phyloP scores from a whole-genome alignment of 2,888 invertebrate genomes.

The Andrena flavipes region DNA sequence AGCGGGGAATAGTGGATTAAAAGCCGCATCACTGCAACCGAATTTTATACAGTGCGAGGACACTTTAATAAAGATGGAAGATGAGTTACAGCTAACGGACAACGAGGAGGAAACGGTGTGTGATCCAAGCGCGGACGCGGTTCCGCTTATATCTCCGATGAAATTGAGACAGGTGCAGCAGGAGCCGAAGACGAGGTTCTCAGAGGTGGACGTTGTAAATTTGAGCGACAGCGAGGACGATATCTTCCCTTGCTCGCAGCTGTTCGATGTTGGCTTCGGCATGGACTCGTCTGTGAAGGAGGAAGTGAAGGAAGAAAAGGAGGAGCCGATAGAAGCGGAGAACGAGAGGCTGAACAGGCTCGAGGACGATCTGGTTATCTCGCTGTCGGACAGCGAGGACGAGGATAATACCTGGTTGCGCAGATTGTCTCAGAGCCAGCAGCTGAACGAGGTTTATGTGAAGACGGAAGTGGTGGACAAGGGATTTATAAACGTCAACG shows the following conservation, averaged over 20 bases:
- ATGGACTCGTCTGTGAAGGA: constrained; percentile 53
- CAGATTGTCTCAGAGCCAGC: constrained; percentile 72
- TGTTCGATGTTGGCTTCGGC: constrained; percentile 84
- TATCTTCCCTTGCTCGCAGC: constrained; percentile 86
- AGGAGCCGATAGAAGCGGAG: constrained; percentile 52
- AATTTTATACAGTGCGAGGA: constrained; percentile 11
- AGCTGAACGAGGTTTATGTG: constrained; percentile 45
- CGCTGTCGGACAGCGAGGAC: constrained; percentile 77
- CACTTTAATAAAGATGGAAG: constrained; percentile 48
- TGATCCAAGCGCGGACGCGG: background rate
- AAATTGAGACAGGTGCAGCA: constrained; percentile 78
- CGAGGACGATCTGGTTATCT: constrained; percentile 71
- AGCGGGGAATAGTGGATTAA: background rate
- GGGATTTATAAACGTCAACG: background rate
- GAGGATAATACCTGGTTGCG: constrained; percentile 75
- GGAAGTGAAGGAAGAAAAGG: constrained; percentile 68
- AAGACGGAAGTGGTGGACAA: background rate
- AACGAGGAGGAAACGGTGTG: constrained; percentile 42
- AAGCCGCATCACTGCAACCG: background rate
- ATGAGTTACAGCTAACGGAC: constrained; percentile 61
- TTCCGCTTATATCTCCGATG: constrained; percentile 26
- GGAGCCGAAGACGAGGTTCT: constrained; percentile 82
- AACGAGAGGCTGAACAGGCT: constrained; percentile 50
- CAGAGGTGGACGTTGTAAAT: constrained; percentile 85
- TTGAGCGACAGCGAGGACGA: constrained; percentile 87